Percentiles rank a stretch among this genome's conserved stretches.
Conservation (phyloP, 2,113 vertebrate genomes). For the Damaliscus lunatus region DNA sequence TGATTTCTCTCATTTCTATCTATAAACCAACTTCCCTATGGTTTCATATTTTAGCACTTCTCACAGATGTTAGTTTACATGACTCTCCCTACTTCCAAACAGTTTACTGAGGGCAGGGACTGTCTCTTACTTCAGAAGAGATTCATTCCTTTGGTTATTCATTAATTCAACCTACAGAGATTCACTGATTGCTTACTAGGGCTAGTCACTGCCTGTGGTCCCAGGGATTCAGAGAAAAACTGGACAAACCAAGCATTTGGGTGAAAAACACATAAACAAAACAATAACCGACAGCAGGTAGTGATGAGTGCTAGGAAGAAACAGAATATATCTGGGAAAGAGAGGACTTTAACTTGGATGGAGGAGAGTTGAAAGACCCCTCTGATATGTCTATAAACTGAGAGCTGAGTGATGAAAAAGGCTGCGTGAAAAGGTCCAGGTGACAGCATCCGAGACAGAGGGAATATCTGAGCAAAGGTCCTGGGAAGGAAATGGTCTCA, state of each 20-base stretch:
- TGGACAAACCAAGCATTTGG: neutral
- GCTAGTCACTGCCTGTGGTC: too few species aligned
- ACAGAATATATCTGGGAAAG: neutral
- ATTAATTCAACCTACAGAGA: neutral
- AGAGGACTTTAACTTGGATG: neutral
- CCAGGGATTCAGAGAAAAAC: neutral
- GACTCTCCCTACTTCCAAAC: neutral
- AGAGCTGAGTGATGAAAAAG: neutral
- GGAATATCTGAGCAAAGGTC: neutral
- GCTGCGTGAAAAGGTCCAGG: neutral
- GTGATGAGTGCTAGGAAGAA: neutral
- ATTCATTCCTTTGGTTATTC: neutral
- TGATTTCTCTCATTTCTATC: neutral
- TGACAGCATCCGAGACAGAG: neutral
- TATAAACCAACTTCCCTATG: neutral
- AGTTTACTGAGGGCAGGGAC: neutral
- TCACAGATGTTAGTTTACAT: neutral
- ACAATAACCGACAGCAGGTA: neutral
- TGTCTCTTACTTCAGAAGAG: neutral
- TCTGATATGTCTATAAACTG: neutral
- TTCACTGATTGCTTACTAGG: neutral
- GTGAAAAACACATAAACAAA: neutral
- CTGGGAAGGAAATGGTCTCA: neutral
- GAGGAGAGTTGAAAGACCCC: neutral
- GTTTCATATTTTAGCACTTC: neutral